Evolutionary conservation across 2,888 invertebrate genomes (phyloP).

Genomic region (Cyrtodaria siliqua): DNA sequence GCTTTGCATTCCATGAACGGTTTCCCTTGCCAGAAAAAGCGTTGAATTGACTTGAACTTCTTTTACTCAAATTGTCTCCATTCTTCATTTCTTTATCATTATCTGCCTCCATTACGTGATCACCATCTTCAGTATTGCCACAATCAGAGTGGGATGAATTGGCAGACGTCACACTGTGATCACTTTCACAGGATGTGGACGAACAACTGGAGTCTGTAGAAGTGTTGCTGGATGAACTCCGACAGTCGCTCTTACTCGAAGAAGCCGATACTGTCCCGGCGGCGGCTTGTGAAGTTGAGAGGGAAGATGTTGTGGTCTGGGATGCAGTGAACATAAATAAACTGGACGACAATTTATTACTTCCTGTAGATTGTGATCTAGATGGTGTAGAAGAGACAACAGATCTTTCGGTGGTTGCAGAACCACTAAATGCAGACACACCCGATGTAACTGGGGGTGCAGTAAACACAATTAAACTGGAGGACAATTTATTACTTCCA

Average conservation of each 20-base stretch:
- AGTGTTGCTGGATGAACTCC: background rate
- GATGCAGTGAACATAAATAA: background rate
- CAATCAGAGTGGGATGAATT: no score
- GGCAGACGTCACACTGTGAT: background rate
- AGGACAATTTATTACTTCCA: no score
- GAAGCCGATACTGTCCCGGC: conserved; percentile 4
- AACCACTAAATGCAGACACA: conserved; percentile 12
- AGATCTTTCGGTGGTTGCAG: background rate
- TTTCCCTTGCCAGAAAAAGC: conserved; percentile 28
- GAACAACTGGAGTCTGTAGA: conserved; percentile 10
- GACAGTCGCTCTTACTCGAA: conserved; percentile 6
- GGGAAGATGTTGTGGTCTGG: background rate
- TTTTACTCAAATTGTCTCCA: no score
- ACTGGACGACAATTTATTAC: background rate
- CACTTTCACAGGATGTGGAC: conserved; percentile 24
- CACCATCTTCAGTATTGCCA: background rate
- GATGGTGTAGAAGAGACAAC: background rate
- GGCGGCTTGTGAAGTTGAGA: background rate
- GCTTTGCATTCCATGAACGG: conserved; percentile 37
- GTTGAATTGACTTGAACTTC: background rate
- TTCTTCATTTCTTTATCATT: background rate
- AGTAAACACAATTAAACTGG: no score
- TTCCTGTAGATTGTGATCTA: conserved; percentile 4
- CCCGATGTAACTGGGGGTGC: no score
- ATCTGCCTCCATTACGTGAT: background rate